Evolutionary conservation across 2,888 invertebrate species (phyloP).

Genomic region (Timandra comae): DNA sequence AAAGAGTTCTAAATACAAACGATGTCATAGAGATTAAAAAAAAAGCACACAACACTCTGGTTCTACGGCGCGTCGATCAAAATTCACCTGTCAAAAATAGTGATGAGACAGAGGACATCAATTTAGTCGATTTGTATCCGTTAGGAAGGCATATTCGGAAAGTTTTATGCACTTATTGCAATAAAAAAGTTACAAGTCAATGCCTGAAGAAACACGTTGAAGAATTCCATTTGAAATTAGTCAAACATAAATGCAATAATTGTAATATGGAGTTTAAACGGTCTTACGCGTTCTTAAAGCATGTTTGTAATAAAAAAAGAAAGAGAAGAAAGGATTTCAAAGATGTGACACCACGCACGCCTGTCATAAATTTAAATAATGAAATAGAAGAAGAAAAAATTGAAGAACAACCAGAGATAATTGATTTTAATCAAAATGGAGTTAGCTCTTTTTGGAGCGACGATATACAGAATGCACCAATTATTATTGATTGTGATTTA

Average conservation of each 20-base stretch:
- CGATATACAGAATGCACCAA: no score
- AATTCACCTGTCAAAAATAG: constrained; percentile 24
- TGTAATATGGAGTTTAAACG: constrained; percentile 23
- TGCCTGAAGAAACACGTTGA: constrained; percentile 22
- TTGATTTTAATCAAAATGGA: no score
- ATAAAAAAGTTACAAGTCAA: constrained; percentile 8
- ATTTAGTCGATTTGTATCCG: constrained; percentile 26
- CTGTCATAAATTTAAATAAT: no score
- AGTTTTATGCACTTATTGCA: not conserved
- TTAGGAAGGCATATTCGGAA: no score
- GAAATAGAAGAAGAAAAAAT: no score
- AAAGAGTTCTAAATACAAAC: constrained; percentile 40
- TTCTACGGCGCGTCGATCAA: constrained; percentile 32
- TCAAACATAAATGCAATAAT: constrained; percentile 23
- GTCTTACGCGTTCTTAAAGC: constrained; percentile 20
- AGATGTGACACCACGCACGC: no score
- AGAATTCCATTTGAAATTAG: constrained; percentile 17
- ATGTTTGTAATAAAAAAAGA: constrained; percentile 12
- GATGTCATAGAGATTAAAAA: constrained; percentile 44
- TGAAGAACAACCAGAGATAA: no score
- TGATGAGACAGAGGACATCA: constrained; percentile 17
- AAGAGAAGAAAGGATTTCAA: not conserved
- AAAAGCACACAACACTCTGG: constrained; percentile 28
- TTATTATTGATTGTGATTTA: no score
- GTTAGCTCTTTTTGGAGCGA: no score